phyloP scores from a whole-genome alignment of 2,113 vertebrate genomes.

The Esox niger region DNA sequence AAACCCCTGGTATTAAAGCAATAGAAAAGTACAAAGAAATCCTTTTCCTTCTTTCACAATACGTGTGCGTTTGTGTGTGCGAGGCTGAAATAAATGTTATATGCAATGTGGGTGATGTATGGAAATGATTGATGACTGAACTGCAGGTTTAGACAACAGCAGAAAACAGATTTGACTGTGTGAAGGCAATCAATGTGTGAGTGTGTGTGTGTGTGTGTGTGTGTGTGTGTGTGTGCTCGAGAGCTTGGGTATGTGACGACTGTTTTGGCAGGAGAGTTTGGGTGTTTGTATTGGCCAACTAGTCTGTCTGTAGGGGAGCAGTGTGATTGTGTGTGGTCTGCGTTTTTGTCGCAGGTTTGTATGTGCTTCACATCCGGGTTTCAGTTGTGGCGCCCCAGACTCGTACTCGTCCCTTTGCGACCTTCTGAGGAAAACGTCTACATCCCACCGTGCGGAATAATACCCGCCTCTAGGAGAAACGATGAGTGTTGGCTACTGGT shows the following conservation, averaged over 20 bases:
- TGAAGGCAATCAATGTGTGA: constrained; percentile 74
- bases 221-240: too few species aligned
- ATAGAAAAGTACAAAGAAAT: constrained; percentile 19
- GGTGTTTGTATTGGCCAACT: too few species aligned
- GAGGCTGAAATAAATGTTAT: not conserved
- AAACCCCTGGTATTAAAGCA: constrained; percentile 26
- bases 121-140: constrained; percentile 78
- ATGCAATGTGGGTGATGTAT: constrained; percentile 60
- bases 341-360: not conserved
- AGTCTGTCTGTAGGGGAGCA: too few species aligned
- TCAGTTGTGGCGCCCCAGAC: too few species aligned
- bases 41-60: constrained; percentile 1
- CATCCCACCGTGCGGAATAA: too few species aligned
- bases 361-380: too few species aligned
- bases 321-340: constrained; percentile 28
- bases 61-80: not conserved
- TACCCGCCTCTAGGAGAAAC: too few species aligned
- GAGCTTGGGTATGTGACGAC: too few species aligned
- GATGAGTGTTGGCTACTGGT: too few species aligned
- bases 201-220: constrained; percentile 42
- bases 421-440: too few species aligned
- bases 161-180: constrained; percentile 82
- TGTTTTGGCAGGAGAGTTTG: too few species aligned
- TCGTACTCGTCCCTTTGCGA: too few species aligned
- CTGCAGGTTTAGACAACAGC: constrained; percentile 75